Percentiles rank a stretch among this genome's conserved stretches.
Evolutionary conservation across 2,888 invertebrate genomes (phyloP).

Genomic region (Pammene fasciana): DNA sequence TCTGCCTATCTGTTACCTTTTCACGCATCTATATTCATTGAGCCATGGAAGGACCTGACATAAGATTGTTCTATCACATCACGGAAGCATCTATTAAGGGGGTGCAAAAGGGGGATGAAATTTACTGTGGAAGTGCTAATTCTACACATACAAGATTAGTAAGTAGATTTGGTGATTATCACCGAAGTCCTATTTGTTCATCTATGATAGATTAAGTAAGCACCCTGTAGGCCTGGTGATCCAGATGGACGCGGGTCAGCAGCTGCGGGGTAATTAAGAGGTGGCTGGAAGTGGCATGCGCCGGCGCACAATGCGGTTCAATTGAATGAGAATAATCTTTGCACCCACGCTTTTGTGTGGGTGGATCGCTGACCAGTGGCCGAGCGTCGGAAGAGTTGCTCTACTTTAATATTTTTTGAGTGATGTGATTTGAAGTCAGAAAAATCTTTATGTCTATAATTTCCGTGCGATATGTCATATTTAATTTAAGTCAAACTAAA

Average conservation of each 20-base stretch:
- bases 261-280: slow-evolving; percentile 83
- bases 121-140: too few relatives aligned
- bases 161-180: too few relatives aligned
- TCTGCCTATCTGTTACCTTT: too few relatives aligned
- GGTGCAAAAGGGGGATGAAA: too few relatives aligned
- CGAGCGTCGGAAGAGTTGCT: slow-evolving; percentile 56
- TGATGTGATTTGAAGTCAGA: neutral
- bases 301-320: slow-evolving; percentile 81
- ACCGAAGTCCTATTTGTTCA: slow-evolving; percentile 2
- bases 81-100: too few relatives aligned
- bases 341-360: slow-evolving; percentile 82
- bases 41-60: too few relatives aligned
- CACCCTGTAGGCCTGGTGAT: slow-evolving; percentile 71
- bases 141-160: too few relatives aligned
- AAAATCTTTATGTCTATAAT: neutral
- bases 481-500: too few relatives aligned
- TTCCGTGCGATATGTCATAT: too few relatives aligned
- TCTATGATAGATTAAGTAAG: slow-evolving; percentile 40
- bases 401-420: slow-evolving; percentile 55
- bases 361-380: slow-evolving; percentile 79
- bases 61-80: too few relatives aligned
- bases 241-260: slow-evolving; percentile 82
- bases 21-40: too few relatives aligned
- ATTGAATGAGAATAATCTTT: slow-evolving; percentile 84
- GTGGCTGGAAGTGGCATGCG: slow-evolving; percentile 82